Evolutionary conservation across 2,113 vertebrate species (phyloP), one percentile per base, ranked within the genome.

Genomic region (Siniperca chuatsi): DNA sequence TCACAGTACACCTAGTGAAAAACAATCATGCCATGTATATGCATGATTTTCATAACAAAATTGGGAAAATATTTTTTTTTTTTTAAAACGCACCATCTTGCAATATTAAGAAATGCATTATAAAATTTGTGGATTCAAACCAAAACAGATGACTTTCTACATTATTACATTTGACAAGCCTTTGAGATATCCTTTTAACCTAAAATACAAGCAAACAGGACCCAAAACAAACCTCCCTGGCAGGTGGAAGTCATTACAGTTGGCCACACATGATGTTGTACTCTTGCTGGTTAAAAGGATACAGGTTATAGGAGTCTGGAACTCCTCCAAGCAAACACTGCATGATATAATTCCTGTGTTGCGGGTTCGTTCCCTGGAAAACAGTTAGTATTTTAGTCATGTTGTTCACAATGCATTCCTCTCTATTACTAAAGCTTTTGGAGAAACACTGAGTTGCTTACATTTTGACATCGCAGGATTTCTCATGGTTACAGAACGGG

Each of bases 301-400:
- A 98, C 97, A 98, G 0, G 97, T 98, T 84, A 98, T 98, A 11
- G 97, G 97, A 0, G 98, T 99, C 94, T 99, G 97, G 92, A 99
- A 99, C 91, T 98, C 97, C 87, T 99, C 97, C 88, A 99, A 94
- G 86, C 97, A 98, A 75, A 98, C 97, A 0, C 96, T 98, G 90
- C 97, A 98, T 0, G 97, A 98, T 93, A 99, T 98, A 13, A 98
- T 97, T 8, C 98, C 97, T 0, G 97, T 98, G 90, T 99, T 99
- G 1, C 97, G 96, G 23, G 96, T 97, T 1, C 98, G 95, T 86
- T 99, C 97, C 98, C 97, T 98, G 92, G 4, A 94, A 6, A 54
- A 68, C 9, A 88, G 1, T n/a, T 50, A 23, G 2, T 6, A 8
- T 16, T 54, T 35, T 18, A 48, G 40, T 69, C 29, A 1, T 4